A percentile compares a stretch with the other conserved stretches of the same genome.
These are phyloP conservation scores for Drosophila colorata DNA, from an alignment of 2,888 invertebrate species.

Conservation along the genomic window DNA sequence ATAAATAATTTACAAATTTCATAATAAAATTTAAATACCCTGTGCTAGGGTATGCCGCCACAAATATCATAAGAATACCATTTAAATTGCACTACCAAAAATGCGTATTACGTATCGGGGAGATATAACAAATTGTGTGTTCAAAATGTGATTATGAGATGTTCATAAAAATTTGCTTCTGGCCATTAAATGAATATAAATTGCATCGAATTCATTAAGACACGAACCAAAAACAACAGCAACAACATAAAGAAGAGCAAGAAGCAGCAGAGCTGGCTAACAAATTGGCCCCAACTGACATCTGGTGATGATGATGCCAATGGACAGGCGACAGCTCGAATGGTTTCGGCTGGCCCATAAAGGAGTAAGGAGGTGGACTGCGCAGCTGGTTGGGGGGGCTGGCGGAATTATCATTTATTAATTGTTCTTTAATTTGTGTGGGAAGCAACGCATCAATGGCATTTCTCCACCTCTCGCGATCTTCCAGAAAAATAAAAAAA, in stretches of 20 bases:
- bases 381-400: neutral
- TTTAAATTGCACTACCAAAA: neutral
- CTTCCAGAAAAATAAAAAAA: neutral
- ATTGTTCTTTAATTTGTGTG: slow-evolving; percentile 78
- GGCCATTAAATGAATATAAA: slow-evolving; percentile 69
- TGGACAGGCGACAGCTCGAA: slow-evolving; percentile 39
- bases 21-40: neutral
- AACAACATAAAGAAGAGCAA: slow-evolving; percentile 4
- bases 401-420: slow-evolving; percentile 71
- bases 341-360: neutral
- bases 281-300: slow-evolving; percentile 48
- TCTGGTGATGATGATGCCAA: slow-evolving; percentile 42
- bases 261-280: slow-evolving; percentile 29
- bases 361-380: slow-evolving; percentile 6
- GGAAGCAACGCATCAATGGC: slow-evolving; percentile 61
- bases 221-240: slow-evolving; percentile 8
- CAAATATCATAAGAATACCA: too few species aligned
- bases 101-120: neutral
- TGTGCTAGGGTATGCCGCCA: too few species aligned
- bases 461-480: neutral
- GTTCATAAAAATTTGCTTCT: slow-evolving; percentile 67
- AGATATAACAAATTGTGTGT: slow-evolving; percentile 65
- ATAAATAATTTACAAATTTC: neutral
- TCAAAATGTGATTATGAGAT: slow-evolving; percentile 64
- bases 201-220: slow-evolving; percentile 64